phyloP scores from a whole-genome alignment of 2,797 vertebrate species.

The Paedocypris micromegethes region DNA sequence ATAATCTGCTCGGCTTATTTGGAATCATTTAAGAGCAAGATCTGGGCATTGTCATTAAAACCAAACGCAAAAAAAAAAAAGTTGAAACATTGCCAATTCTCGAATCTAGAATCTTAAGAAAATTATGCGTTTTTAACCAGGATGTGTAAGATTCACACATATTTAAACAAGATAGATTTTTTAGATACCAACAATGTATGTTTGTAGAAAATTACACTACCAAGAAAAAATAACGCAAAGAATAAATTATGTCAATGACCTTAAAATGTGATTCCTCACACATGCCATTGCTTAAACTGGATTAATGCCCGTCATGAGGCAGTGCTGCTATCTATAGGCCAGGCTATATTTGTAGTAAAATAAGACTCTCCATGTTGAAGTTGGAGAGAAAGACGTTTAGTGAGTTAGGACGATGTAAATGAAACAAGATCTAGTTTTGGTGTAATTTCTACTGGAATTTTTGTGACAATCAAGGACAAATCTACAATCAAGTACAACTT shows the following conservation, averaged over 20 bases:
- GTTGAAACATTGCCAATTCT: no score
- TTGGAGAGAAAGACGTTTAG: slow-evolving; percentile 20
- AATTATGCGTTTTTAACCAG: no score
- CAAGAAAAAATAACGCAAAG: slow-evolving; percentile 1
- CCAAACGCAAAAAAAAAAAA: no score
- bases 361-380: slow-evolving; percentile 17
- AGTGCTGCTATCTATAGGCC: slow-evolving; percentile 57
- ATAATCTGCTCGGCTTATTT: no score
- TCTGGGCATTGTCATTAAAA: no score
- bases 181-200: not conserved
- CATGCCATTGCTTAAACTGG: slow-evolving; percentile 29
- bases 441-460: not conserved
- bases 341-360: slow-evolving; percentile 55
- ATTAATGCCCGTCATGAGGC: slow-evolving; percentile 51
- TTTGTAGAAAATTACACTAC: not conserved
- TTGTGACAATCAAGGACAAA: slow-evolving; percentile 6
- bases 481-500: not conserved
- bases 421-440: slow-evolving; percentile 16
- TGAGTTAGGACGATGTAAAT: slow-evolving; percentile 15
- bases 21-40: no score
- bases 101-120: no score
- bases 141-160: no score
- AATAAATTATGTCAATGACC: slow-evolving; percentile 6
- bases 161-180: no score
- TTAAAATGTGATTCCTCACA: slow-evolving; percentile 13